Evolutionary conservation across 2,113 vertebrate genomes (phyloP).

Genomic region (Upupa epops): DNA sequence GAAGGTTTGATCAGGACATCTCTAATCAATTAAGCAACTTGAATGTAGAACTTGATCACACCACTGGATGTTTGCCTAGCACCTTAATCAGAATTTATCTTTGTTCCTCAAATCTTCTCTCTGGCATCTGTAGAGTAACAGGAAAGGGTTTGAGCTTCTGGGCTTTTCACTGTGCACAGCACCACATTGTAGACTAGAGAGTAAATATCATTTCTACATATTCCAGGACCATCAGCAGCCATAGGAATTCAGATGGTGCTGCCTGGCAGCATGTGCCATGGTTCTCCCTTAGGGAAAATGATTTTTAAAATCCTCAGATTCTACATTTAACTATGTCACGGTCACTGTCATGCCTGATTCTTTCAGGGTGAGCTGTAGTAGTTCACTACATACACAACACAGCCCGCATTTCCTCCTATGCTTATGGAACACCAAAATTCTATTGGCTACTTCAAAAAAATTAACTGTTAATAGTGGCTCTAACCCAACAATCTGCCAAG

Average conservation of each 20-base stretch:
- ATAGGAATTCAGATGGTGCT: neutral
- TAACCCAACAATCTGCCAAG: neutral
- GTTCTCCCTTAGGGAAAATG: neutral
- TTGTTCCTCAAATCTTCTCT: neutral
- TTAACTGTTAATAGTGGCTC: neutral
- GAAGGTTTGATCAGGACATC: neutral
- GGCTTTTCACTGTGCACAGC: neutral
- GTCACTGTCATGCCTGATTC: neutral
- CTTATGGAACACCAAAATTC: neutral
- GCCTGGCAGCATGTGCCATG: neutral
- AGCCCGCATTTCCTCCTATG: neutral
- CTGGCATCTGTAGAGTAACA: neutral
- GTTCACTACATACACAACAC: fast-evolving
- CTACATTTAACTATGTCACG: neutral
- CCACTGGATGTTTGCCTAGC: neutral
- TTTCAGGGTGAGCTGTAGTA: neutral
- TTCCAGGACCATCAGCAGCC: neutral
- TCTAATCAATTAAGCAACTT: neutral
- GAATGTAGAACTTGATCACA: neutral
- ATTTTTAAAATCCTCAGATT: neutral
- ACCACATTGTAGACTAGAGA: neutral
- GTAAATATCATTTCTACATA: neutral
- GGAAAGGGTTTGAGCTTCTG: neutral
- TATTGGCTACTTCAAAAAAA: neutral
- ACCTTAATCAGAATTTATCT: neutral